Evolutionary conservation across 2,113 vertebrate genomes (phyloP).

Genomic region (Melanerpes aurifrons): DNA sequence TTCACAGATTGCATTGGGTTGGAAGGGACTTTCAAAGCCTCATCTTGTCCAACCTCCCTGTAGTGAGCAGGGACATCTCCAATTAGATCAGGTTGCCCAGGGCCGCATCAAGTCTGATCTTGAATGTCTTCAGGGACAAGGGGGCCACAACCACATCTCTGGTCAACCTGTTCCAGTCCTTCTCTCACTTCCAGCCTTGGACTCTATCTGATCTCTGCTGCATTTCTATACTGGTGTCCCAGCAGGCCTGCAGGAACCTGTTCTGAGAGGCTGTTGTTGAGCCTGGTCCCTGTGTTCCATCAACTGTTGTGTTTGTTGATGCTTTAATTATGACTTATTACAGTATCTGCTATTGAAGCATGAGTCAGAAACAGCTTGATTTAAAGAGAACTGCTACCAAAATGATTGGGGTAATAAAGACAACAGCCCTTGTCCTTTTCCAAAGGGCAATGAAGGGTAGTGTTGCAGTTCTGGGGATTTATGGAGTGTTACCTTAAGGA

Average conservation of each 20-base stretch:
- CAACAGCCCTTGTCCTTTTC: background rate
- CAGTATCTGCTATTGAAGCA: background rate
- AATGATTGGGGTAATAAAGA: background rate
- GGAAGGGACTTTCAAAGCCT: no score
- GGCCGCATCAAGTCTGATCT: no score
- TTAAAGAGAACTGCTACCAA: background rate
- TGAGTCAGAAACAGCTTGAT: background rate
- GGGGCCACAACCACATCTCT: no score
- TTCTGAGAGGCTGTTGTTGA: background rate
- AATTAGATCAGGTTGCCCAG: no score
- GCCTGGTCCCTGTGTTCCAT: background rate
- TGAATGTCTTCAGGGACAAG: no score
- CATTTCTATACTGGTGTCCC: accelerated
- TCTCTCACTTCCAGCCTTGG: accelerated
- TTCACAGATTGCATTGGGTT: no score
- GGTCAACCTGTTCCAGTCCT: no score
- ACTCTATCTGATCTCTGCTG: background rate
- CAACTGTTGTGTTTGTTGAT: background rate
- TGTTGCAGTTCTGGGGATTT: background rate
- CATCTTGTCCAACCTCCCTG: no score
- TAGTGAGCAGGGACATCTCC: no score
- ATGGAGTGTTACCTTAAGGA: background rate
- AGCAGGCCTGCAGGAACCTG: no score
- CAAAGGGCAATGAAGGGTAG: background rate
- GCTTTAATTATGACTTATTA: background rate